These are phyloP conservation scores for Brachystomella parvula DNA, from an alignment of 1,140 invertebrate genomes.

Conservation along the genomic window DNA sequence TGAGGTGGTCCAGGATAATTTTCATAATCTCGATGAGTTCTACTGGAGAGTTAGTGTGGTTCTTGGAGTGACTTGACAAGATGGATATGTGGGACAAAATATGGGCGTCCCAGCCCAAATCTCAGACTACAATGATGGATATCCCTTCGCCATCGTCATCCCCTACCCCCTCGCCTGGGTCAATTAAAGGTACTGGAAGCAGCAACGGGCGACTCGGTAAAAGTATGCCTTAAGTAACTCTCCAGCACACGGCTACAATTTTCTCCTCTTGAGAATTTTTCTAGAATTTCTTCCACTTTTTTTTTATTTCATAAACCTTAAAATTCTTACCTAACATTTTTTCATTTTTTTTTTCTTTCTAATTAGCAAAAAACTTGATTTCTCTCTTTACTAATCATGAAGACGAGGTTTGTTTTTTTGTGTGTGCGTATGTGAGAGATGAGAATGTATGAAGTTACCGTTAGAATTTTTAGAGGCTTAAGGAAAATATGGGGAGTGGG, in stretches of 20 bases:
- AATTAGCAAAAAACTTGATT: background rate
- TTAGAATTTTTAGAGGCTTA: too few relatives aligned
- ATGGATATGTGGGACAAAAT: conserved; percentile 40
- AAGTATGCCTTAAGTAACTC: background rate
- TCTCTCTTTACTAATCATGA: background rate
- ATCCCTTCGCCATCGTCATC: conserved; percentile 37
- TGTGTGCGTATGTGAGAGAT: too few relatives aligned
- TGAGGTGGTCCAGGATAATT: too few relatives aligned
- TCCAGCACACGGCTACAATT: background rate
- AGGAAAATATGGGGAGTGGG: too few relatives aligned
- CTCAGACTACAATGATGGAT: conserved; percentile 29
- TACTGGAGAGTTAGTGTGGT: background rate
- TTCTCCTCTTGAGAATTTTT: background rate
- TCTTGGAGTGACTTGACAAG: background rate
- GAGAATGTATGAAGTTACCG: too few relatives aligned
- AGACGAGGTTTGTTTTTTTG: background rate
- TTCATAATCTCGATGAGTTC: too few relatives aligned
- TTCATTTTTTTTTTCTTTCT: background rate
- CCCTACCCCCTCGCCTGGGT: conserved; percentile 38
- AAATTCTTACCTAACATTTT: background rate
- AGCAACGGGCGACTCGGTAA: background rate
- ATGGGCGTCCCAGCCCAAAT: conserved; percentile 34
- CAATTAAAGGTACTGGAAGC: conserved; percentile 34
- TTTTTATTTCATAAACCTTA: background rate
- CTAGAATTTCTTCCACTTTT: background rate